Evolutionary conservation across 1,140 invertebrate genomes (phyloP), one percentile per base, ranked within the genome.

Genomic region (Tetramorium alpestre): DNA sequence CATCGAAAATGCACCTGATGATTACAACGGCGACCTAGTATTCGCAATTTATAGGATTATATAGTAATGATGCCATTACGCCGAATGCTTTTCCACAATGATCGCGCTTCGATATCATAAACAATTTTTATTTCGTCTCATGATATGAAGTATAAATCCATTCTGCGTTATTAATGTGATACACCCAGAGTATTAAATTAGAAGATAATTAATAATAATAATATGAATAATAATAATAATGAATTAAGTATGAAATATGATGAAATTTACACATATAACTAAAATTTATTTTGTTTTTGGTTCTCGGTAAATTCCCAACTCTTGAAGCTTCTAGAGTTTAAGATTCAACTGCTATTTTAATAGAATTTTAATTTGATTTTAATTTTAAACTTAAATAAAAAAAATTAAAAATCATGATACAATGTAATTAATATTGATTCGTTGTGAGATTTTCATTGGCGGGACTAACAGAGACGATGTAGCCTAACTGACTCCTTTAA

Each of bases 31-130:
- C 13, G 62, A 60, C 25, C 69, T 72, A 33, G 18, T 73, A 75
- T 84, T 44, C 13, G 18, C 25, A 82, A 60, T 84, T 84, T 84
- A 75, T 8, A 22, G 41, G 41, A 60, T 82, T 49, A 84, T 62
- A 84, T 62, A 28, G 69, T 84, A 84, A 84, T 84, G 69, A 84
- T n/a, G 65, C 22, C 54, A 73, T 73, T 82, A 82, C 44, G 69
- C 44, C 41, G 25, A 75, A 73, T 62, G 54, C 69, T 47, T 84
- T 60, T 8, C 54, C 41, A 6, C n/a, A 58, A 84, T n/a, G 5
- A 56, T 70, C 49, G 69, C 25, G 54, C 44, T 73, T 60, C n/a
- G 25, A 64, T 60, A 25, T 75, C 25, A 8, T 38, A 49, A 84
- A 75, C 41, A 84, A 84, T 84, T 75, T 84, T 75, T 82, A 72